These are phyloP conservation scores for Atethmia centrago DNA, from an alignment of 2,888 invertebrate species.

Conservation along the genomic window DNA sequence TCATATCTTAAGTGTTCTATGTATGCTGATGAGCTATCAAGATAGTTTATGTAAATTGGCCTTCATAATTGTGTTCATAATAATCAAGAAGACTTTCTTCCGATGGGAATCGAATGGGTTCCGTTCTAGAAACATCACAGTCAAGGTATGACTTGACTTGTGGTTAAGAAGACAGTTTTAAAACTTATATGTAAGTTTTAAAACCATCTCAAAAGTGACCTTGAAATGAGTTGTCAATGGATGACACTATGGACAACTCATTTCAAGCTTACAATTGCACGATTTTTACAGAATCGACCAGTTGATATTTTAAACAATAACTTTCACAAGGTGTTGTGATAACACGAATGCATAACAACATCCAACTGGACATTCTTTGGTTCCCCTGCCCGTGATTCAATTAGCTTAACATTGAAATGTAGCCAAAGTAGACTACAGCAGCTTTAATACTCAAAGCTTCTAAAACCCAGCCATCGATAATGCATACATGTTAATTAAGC, in stretches of 20 bases:
- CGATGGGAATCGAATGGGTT: neutral
- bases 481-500: conserved; percentile 33
- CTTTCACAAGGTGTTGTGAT: neutral
- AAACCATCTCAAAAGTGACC: too few species aligned
- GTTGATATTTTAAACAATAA: neutral
- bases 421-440: conserved; percentile 4
- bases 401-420: conserved; percentile 12
- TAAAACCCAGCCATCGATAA: conserved; percentile 39
- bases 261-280: too few species aligned
- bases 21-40: neutral
- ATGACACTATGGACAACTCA: too few species aligned
- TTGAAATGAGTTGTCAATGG: too few species aligned
- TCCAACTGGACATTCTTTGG: neutral
- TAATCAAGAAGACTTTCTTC: neutral
- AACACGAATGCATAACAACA: neutral
- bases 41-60: neutral
- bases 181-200: too few species aligned
- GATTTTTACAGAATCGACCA: neutral
- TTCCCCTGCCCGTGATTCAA: neutral
- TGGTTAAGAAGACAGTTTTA: too few species aligned
- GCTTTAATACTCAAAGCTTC: neutral
- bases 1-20: neutral
- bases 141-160: too few species aligned
- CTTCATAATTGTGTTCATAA: neutral
- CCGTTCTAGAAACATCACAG: too few species aligned